phyloP scores from a whole-genome alignment of 2,888 invertebrate species.

The Ganaspis brasiliensis region DNA sequence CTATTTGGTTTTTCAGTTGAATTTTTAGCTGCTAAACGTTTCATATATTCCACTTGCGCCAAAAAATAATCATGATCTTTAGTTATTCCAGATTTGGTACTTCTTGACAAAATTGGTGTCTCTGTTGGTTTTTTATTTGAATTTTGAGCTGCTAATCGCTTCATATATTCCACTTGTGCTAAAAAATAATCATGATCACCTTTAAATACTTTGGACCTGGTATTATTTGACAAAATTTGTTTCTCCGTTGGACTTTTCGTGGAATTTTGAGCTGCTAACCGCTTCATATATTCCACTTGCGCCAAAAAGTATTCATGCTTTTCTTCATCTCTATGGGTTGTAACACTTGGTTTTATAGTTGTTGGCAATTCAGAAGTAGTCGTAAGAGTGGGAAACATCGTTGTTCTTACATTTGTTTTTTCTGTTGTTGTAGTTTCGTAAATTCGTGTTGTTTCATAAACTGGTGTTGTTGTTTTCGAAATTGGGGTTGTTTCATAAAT shows the following conservation, averaged over 20 bases:
- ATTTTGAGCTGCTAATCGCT: not conserved
- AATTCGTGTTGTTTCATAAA: too few relatives aligned
- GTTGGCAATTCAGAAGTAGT: not conserved
- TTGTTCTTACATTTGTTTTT: not conserved
- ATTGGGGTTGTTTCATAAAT: not conserved
- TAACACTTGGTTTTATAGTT: not conserved
- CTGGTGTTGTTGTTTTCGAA: not conserved
- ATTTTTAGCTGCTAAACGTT: not conserved
- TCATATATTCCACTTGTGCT: not conserved
- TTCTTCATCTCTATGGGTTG: too few relatives aligned
- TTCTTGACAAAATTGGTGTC: too few relatives aligned
- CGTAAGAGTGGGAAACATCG: not conserved
- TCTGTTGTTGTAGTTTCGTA: too few relatives aligned
- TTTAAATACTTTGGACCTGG: too few relatives aligned
- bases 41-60: not conserved
- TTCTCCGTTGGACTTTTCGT: too few relatives aligned
- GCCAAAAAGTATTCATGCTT: not conserved
- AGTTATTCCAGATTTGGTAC: too few relatives aligned
- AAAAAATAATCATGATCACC: conserved; percentile 3
- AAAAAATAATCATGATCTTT: conserved; percentile 3
- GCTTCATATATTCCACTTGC: not conserved
- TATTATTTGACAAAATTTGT: too few relatives aligned
- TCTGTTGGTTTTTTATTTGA: too few relatives aligned
- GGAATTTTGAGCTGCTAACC: too few relatives aligned
- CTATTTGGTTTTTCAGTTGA: too few relatives aligned